Evolutionary conservation across 2,797 vertebrate species (phyloP).

Genomic region (Sus cebifrons): DNA sequence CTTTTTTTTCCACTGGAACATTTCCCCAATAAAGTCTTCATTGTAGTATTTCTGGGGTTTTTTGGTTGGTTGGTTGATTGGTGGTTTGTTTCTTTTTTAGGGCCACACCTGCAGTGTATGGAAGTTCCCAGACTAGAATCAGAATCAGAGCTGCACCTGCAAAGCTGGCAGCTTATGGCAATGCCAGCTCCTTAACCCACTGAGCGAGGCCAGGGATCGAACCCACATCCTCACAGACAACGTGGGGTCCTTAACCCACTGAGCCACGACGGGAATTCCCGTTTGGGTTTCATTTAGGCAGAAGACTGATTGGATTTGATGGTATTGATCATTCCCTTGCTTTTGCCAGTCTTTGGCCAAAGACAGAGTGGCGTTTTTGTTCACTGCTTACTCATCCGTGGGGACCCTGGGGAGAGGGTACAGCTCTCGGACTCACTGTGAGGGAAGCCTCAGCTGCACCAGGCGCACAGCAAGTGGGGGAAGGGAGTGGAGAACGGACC

Average conservation of each 20-base stretch:
- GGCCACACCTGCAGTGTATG: no score
- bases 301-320: background rate
- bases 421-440: fast-evolving
- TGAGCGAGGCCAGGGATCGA: no score
- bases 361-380: background rate
- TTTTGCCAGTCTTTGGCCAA: background rate
- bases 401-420: background rate
- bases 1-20: background rate
- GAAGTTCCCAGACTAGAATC: no score
- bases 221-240: no score
- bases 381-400: background rate
- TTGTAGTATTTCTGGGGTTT: background rate
- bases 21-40: background rate
- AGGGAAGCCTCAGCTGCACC: background rate
- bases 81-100: no score
- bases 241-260: no score
- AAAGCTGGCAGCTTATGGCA: no score
- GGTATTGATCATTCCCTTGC: background rate
- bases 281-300: background rate
- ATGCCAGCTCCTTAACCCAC: no score
- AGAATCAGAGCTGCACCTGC: no score
- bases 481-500: background rate
- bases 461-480: background rate
- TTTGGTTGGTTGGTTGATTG: no score
- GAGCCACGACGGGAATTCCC: background rate